Percentiles rank a stretch among this genome's conserved stretches.
Conservation (phyloP, 1,140 invertebrate species). For the Solenopsis invicta region DNA sequence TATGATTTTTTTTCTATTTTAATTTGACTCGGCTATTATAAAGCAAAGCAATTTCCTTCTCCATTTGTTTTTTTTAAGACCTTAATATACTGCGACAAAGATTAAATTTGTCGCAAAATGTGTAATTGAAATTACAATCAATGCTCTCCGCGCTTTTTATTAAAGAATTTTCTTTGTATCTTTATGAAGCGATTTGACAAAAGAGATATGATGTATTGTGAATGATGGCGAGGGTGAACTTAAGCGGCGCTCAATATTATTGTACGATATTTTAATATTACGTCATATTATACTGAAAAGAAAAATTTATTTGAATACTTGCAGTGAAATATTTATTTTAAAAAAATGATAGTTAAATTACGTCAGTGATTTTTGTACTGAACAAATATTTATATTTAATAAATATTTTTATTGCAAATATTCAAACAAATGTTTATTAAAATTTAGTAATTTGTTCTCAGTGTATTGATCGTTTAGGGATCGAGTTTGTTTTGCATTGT, state of each 20-base stretch:
- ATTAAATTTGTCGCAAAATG: not conserved
- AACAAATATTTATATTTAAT: no score
- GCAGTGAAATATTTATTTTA: no score
- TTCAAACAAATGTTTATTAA: no score
- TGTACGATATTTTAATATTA: no score
- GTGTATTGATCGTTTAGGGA: no score
- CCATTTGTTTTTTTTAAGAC: not conserved
- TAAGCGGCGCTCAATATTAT: not conserved
- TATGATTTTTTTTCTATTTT: not conserved
- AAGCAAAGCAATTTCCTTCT: not conserved
- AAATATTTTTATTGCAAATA: no score
- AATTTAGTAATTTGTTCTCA: no score
- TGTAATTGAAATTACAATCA: slow-evolving; percentile 9
- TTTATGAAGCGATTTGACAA: not conserved
- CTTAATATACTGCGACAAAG: not conserved
- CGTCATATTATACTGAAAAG: no score
- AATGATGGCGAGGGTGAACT: not conserved
- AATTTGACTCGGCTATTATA: slow-evolving; percentile 10
- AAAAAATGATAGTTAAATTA: no score
- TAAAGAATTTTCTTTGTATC: not conserved
- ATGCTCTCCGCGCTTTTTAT: not conserved
- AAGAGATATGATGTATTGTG: not conserved
- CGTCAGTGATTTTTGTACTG: no score
- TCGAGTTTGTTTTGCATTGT: no score
- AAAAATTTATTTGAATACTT: no score